These are phyloP conservation scores for Luffia ferchaultella DNA, from an alignment of 2,888 invertebrate genomes.

Conservation along the genomic window DNA sequence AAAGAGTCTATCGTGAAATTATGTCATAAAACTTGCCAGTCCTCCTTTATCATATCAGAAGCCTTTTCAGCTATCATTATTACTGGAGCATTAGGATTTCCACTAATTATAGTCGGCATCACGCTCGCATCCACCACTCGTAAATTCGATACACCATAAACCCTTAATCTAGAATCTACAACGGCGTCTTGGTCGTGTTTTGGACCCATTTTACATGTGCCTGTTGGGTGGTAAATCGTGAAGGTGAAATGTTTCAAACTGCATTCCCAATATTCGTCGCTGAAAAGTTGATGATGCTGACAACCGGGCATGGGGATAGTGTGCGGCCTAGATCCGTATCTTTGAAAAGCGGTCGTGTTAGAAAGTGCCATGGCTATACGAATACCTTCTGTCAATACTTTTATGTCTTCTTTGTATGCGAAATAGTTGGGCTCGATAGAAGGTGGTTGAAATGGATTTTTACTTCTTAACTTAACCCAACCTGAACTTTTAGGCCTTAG, in stretches of 20 bases:
- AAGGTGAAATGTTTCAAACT: conserved; percentile 80
- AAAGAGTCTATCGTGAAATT: not conserved
- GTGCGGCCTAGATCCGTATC: conserved; percentile 81
- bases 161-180: conserved; percentile 78
- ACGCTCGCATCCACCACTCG: conserved; percentile 86
- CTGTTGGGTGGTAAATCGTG: conserved; percentile 87
- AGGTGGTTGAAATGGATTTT: conserved; percentile 83
- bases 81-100: conserved; percentile 88
- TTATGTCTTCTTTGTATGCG: conserved; percentile 82
- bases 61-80: conserved; percentile 94
- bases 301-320: conserved; percentile 86
- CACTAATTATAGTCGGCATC: conserved; percentile 89
- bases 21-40: conserved; percentile 73
- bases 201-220: conserved; percentile 90
- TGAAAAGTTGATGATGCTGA: conserved; percentile 72
- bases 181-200: conserved; percentile 77
- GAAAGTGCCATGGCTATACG: conserved; percentile 83
- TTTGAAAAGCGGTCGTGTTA: conserved; percentile 80
- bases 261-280: conserved; percentile 90
- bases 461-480: conserved; percentile 81
- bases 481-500: conserved; percentile 89
- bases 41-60: conserved; percentile 88
- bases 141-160: conserved; percentile 79
- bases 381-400: conserved; percentile 83
- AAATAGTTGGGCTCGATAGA: conserved; percentile 94